phyloP scores from a whole-genome alignment of 2,797 vertebrate genomes.

The Balearica regulorum region DNA sequence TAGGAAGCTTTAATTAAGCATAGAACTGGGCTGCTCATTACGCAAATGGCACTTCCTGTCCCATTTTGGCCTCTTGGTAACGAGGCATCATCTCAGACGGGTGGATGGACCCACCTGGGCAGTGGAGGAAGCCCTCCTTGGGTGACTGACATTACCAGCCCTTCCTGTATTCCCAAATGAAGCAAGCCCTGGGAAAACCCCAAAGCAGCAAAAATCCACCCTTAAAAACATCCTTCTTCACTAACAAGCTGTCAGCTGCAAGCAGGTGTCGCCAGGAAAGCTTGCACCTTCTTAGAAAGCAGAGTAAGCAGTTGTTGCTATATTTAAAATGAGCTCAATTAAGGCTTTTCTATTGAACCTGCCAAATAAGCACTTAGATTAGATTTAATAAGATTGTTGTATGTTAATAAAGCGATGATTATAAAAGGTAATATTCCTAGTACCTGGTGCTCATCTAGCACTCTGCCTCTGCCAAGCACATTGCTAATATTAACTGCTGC shows the following conservation, averaged over 20 bases:
- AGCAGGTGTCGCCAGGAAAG: neutral
- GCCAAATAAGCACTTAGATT: constrained; percentile 66
- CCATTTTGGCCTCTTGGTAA: neutral
- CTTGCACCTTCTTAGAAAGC: constrained; percentile 56
- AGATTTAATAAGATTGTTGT: constrained; percentile 58
- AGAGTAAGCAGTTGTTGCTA: constrained; percentile 61
- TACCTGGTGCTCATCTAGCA: neutral
- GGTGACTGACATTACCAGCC: neutral
- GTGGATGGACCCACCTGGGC: neutral
- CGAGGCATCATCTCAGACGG: neutral
- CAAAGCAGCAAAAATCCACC: constrained; percentile 4
- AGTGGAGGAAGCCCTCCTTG: neutral
- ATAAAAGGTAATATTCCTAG: constrained; percentile 38
- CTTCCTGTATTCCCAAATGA: neutral
- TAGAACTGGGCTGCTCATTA: constrained; percentile 1
- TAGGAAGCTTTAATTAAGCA: constrained; percentile 48
- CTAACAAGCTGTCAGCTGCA: constrained; percentile 60
- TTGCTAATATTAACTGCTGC: neutral
- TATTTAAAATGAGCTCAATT: constrained; percentile 58
- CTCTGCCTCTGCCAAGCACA: neutral
- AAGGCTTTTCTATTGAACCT: constrained; percentile 61
- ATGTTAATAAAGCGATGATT: constrained; percentile 59
- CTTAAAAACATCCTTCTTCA: neutral
- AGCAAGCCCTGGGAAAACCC: neutral
- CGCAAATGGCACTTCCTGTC: constrained; percentile 14